Conservation (phyloP, 2,797 vertebrate genomes). For the Hypotaenidia philippensis region DNA sequence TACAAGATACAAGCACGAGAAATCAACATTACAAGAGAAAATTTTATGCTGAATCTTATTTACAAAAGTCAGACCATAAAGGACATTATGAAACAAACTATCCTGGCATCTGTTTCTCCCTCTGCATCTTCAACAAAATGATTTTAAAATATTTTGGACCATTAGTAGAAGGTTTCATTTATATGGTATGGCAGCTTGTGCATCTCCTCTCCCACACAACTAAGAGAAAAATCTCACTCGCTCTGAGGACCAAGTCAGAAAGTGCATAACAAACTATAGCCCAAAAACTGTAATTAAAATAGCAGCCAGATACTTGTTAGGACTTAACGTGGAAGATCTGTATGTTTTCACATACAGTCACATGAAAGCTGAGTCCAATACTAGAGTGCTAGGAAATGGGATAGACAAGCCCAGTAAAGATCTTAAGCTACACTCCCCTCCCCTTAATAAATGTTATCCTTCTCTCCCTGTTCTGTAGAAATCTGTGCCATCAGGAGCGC, state of each 20-base stretch:
- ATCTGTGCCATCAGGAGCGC: background rate
- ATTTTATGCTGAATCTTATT: conserved; percentile 3
- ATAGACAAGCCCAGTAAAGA: background rate
- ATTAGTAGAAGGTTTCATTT: background rate
- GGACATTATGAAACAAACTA: background rate
- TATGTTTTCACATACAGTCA: background rate
- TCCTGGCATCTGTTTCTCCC: background rate
- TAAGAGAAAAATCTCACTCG: background rate
- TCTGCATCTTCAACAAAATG: conserved; percentile 15
- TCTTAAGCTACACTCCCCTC: background rate
- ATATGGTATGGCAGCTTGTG: background rate
- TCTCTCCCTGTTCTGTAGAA: background rate
- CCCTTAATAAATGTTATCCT: background rate
- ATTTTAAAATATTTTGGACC: conserved; percentile 1
- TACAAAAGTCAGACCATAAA: conserved; percentile 1
- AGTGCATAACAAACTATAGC: background rate
- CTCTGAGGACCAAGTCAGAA: background rate
- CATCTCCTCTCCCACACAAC: background rate
- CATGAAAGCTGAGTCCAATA: background rate
- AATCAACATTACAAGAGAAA: background rate
- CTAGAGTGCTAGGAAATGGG: background rate
- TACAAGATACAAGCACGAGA: background rate
- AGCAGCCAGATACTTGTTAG: background rate
- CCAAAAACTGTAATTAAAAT: background rate
- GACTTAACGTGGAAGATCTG: background rate